Base-by-base conservation (phyloP, 2,888 invertebrate genomes). In the Volucella bombylans region DNA sequence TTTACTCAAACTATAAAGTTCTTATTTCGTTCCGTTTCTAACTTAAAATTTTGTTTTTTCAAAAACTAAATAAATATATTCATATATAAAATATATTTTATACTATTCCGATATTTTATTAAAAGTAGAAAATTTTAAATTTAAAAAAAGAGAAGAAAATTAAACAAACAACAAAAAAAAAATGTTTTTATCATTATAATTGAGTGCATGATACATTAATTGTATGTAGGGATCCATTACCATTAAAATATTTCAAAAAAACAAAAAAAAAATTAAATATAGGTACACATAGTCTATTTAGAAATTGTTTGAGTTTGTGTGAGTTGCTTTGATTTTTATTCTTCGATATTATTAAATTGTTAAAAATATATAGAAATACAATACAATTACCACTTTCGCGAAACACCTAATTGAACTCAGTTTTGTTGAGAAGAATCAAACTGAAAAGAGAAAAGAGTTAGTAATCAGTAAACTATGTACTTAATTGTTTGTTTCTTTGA, bases 21-120 rank as follows among this genome's bases (percentile, higher is more conserved):
- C 52, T 79, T 14, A 59, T 76, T 82, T 76, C 67, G 74, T 85
- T 83, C 79, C 76, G 50, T 80, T 71, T 74, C 52, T 83, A 74
- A 71, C 49, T 54, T 61, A 61, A 78, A 57, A 69, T 31, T 31
- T 31, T 31, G 0, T 31, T 31, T 31, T 43, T 57, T 62, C 1
- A 49, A 69, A 64, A 61, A 38, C 38, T 57, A 54, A 69, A 65
- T 41, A 64, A 54, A 73, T 47, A 74, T 61, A 59, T 64, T 61
- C 41, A 14, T 59, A 67, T 50, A 69, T 71, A 9, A 67, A 43
- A 69, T 49, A 61, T 68, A 47, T 38, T 77, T 49, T 78, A 59
- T 50, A 73, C 68, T 79, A 83, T 83, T 83, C 83, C 80, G 74
- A 80, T 79, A 82, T 54, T 79, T 74, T 55, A 73, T 59, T 69